Base-by-base conservation (phyloP, 1,140 invertebrate species). In the Conus betulinus region DNA sequence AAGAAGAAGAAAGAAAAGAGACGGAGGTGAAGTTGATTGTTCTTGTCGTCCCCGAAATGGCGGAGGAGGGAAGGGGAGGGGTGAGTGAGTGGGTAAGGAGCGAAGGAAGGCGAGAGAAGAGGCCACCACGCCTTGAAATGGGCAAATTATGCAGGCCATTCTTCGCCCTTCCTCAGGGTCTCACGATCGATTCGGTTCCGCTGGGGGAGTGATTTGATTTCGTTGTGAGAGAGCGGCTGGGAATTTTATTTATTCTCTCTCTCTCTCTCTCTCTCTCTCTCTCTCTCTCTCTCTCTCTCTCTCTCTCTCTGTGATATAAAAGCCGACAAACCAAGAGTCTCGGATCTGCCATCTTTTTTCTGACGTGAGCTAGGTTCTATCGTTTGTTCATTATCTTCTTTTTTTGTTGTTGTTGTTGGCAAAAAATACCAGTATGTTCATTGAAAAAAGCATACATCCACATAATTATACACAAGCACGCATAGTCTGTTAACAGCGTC, bases 121-220 rank as follows among this genome's bases (percentile, higher is more conserved):
- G 57, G 6, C 27, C 27, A n/a, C 15, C 67, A 51, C 53, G 67
- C 67, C 67, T 71, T 71, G 11, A 71, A 71, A 71, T 71, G 67
- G 67, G 67, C 67, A 71, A 71, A 71, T 55, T 63, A 39, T n/a
- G 20, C 74, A 57, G 52, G 51, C 57, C 86, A 57, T n/a, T 74
- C 86, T 23, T 13, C 11, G n/a, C 86, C 74, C 57, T 57, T 87
- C 86, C 53, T 7, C 52, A 53, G 86, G 15, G 20, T 60, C 27
- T 51, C 15, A 25, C 79, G 76, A 57, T 79, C 86, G 74, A 74
- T 87, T 55, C 74, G 74, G 5, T 74, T 87, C 76, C 51, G 74
- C 27, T 52, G 15, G n/a, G 78, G 27, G 71, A 79, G 88, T 84
- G 86, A 67, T 60, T 55, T n/a, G 76, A 51, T 71, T 71, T 71